Percentiles rank a stretch among this genome's conserved stretches.
phyloP scores from a whole-genome alignment of 2,113 vertebrate species.

The Carassius auratus region DNA sequence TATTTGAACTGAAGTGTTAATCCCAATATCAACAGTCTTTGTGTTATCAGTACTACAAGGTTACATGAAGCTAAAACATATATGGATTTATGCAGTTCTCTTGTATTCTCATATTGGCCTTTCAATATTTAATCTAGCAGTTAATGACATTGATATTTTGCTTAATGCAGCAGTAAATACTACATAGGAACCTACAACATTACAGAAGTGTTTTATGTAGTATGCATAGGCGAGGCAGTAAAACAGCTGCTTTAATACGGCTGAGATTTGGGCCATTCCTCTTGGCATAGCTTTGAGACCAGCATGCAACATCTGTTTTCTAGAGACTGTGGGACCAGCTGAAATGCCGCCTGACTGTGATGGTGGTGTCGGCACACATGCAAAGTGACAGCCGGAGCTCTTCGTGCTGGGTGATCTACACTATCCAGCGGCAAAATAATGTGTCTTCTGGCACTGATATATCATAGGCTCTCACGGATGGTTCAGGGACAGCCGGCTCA shows the following conservation, averaged over 20 bases:
- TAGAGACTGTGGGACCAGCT: not conserved
- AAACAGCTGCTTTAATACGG: constrained; percentile 10
- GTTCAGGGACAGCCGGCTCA: constrained; percentile 24
- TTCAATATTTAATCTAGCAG: not conserved
- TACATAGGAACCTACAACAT: not conserved
- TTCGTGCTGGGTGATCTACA: constrained; percentile 15
- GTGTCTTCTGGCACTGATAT: constrained; percentile 44
- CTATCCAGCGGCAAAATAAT: constrained; percentile 2
- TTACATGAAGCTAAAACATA: constrained; percentile 9
- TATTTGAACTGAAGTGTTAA: constrained; percentile 28
- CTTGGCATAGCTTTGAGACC: not conserved
- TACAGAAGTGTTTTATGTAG: not conserved
- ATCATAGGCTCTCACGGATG: constrained; percentile 17
- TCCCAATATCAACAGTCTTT: constrained; percentile 25
- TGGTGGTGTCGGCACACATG: not conserved
- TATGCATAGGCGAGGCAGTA: not conserved
- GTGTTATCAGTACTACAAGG: constrained; percentile 31
- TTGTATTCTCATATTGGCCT: not conserved
- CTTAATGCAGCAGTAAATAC: not conserved
- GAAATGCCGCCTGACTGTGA: constrained; percentile 1
- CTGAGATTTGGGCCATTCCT: constrained; percentile 21
- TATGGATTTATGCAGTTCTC: not conserved
- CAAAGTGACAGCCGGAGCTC: constrained; percentile 14
- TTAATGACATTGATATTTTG: not conserved
- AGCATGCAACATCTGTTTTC: constrained; percentile 40